Evolutionary conservation across 2,888 invertebrate species (phyloP), one percentile per base, ranked within the genome.

Genomic region (Galerucella pusilla): DNA sequence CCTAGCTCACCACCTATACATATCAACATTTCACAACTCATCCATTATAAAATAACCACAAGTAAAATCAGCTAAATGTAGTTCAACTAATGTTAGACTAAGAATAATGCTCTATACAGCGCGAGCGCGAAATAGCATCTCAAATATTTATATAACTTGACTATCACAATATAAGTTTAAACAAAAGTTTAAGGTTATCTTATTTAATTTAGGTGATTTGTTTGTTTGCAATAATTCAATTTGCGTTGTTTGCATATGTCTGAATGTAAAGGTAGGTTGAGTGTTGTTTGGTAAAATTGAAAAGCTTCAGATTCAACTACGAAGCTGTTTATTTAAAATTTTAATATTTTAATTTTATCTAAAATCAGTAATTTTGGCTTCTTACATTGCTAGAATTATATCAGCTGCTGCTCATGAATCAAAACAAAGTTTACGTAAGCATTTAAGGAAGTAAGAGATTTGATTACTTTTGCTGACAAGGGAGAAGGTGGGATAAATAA

Each of bases 41-140:
- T 28, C 57, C 57, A 35, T 42, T 42, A 28, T 59, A 68, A 42
- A 68, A 49, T 68, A 68, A 54, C 57, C 59, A 25, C 28, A 25
- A 12, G 52, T 25, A 66, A 52, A 66, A 28, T 11, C 16, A 10
- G 4, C 14, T 52, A 35, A 28, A 67, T 54, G 49, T 69, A 59
- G 45, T 45, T 20, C 35, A 69, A 69, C 69, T 69, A 69, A 69
- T 69, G 60, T 69, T 69, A 69, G 28, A 60, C 20, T 28, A 25
- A 52, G 52, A 45, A 52, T 42, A 42, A 42, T 57, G 57, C 10
- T 10, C 7, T 6, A n/a, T 16, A 54, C 7, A 45, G 25, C 42
- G 46, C 14, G 35, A 45, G 63, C 63, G 3, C 9, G 16, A n/a
- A 10, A 0, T 2, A 14, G 66, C 16, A n/a, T 46, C 49, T 66